A percentile compares a stretch with the other conserved stretches of the same genome.
Evolutionary conservation across 2,113 vertebrate species (phyloP).

Genomic region (Eudyptes chrysolophus): DNA sequence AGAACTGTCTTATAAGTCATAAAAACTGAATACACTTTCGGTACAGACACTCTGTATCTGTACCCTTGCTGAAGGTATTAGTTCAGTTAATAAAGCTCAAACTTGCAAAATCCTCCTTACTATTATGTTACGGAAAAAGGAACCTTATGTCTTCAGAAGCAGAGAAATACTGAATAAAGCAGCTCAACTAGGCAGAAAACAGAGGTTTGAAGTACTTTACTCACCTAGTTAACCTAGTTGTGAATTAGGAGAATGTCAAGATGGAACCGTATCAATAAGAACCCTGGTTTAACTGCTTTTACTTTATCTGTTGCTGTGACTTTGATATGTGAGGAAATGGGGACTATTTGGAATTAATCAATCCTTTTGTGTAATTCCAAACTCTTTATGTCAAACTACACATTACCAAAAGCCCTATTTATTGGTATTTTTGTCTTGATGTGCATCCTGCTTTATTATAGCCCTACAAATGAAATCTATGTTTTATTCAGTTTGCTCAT

Average conservation of each 20-base stretch:
- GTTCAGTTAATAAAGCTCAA: neutral
- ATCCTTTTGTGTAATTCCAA: neutral
- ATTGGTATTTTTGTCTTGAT: neutral
- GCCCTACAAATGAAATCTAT: neutral
- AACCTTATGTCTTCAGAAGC: neutral
- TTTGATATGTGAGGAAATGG: neutral
- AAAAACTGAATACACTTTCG: neutral
- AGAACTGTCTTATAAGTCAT: neutral
- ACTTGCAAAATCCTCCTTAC: neutral
- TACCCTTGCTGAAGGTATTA: neutral
- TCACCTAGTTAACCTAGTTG: neutral
- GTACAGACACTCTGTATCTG: neutral
- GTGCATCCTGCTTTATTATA: neutral
- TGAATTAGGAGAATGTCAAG: neutral
- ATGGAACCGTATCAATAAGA: neutral
- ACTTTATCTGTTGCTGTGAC: neutral
- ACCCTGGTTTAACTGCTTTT: neutral
- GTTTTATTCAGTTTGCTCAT: neutral
- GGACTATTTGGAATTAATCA: neutral
- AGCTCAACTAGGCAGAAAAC: neutral
- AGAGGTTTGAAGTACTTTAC: neutral
- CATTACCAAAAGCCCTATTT: neutral
- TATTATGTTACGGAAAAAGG: neutral
- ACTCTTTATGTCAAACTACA: neutral
- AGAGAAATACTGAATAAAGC: neutral